These are phyloP conservation scores for Drosophila teissieri DNA, from an alignment of 1,140 invertebrate species.

Conservation along the genomic window DNA sequence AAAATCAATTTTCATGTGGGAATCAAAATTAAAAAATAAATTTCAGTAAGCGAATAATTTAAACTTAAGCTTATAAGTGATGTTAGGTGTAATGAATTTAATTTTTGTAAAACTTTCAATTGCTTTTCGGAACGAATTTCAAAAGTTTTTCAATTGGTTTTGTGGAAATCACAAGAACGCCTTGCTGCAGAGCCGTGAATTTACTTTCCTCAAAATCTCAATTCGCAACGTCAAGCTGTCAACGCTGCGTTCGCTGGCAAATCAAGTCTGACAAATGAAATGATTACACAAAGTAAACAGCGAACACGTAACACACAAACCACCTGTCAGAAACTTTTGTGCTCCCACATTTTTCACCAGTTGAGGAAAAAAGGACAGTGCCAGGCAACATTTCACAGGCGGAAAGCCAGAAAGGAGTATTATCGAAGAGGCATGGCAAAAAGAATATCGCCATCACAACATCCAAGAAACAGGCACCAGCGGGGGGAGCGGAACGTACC, in stretches of 20 bases:
- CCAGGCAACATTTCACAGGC: slow-evolving; percentile 63
- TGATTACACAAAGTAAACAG: slow-evolving; percentile 83
- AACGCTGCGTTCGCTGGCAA: slow-evolving; percentile 54
- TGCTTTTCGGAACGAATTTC: background rate
- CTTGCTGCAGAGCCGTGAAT: background rate
- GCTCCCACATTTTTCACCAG: background rate
- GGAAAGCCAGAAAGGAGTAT: slow-evolving; percentile 77
- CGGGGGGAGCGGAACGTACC: slow-evolving; percentile 9
- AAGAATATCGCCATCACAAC: slow-evolving; percentile 51
- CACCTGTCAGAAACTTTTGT: slow-evolving; percentile 73
- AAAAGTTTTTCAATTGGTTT: background rate
- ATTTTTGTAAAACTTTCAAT: background rate
- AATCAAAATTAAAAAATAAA: no score
- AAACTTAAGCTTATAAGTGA: no score
- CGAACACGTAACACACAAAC: slow-evolving; percentile 67
- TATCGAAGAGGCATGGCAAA: slow-evolving; percentile 56
- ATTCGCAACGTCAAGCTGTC: slow-evolving; percentile 65
- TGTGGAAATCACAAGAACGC: background rate
- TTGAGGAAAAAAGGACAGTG: slow-evolving; percentile 4
- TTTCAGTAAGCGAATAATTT: no score
- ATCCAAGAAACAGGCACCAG: slow-evolving; percentile 9
- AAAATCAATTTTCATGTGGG: no score
- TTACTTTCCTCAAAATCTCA: slow-evolving; percentile 21
- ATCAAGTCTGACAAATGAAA: slow-evolving; percentile 82
- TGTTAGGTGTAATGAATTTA: background rate